Evolutionary conservation across 2,797 vertebrate species (phyloP).

Genomic region (Stomatorhinus walkeri): DNA sequence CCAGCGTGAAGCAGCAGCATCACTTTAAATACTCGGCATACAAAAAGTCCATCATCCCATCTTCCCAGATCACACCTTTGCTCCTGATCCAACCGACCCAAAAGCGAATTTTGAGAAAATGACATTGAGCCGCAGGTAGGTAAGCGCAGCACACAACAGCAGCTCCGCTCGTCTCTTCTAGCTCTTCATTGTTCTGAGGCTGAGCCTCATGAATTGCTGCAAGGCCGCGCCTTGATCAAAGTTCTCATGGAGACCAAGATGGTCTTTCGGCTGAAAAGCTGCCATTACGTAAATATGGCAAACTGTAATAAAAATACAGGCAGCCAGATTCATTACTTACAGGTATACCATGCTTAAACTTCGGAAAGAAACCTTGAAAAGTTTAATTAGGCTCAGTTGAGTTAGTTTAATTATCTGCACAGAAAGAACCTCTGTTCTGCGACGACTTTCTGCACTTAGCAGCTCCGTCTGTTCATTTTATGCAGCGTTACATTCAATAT

Average conservation of each 20-base stretch:
- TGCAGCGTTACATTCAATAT: neutral
- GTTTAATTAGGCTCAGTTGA: slow-evolving; percentile 43
- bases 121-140: neutral
- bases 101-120: neutral
- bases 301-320: slow-evolving; percentile 21
- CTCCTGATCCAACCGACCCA: neutral
- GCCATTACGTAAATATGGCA: neutral
- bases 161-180: neutral
- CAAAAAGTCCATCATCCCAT: neutral
- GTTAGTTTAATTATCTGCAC: slow-evolving; percentile 41
- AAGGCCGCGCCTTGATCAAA: neutral
- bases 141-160: neutral
- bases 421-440: slow-evolving; percentile 26
- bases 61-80: neutral
- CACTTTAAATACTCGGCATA: neutral
- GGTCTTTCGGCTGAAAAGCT: neutral
- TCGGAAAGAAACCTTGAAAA: slow-evolving; percentile 31
- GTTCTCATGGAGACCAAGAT: neutral
- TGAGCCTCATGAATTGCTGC: neutral
- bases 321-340: slow-evolving; percentile 31
- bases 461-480: slow-evolving; percentile 20
- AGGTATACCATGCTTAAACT: slow-evolving; percentile 6
- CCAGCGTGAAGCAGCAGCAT: neutral
- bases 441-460: slow-evolving; percentile 9
- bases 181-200: neutral